Percentiles rank a stretch among this genome's conserved stretches.
Conservation (phyloP, 2,113 vertebrate genomes). For the Colaptes auratus region DNA sequence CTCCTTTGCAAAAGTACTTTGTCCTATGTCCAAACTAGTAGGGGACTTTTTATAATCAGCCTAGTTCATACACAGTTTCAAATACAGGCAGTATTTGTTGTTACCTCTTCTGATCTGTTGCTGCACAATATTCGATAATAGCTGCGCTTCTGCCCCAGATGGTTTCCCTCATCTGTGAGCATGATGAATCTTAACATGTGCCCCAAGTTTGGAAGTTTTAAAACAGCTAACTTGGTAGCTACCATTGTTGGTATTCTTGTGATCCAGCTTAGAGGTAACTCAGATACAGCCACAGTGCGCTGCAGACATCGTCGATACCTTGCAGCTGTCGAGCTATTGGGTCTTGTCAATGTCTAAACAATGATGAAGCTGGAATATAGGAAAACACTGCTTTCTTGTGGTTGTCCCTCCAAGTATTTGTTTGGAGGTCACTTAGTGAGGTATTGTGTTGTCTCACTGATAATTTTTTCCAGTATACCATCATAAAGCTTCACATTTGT, state of each 20-base stretch:
- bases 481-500: not conserved
- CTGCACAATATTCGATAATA: not conserved
- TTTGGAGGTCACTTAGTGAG: not conserved
- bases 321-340: not conserved
- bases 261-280: not conserved
- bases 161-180: not conserved
- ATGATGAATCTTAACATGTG: not conserved
- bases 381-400: not conserved
- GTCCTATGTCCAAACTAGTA: not conserved
- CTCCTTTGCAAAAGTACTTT: not conserved
- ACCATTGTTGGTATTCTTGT: not conserved
- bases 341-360: not conserved
- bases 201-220: not conserved
- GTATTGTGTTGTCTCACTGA: not conserved
- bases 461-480: not conserved
- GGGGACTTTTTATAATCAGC: not conserved
- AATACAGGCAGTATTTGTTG: accelerated
- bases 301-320: not conserved
- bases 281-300: not conserved
- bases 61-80: not conserved
- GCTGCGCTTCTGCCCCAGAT: not conserved
- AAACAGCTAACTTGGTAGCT: not conserved
- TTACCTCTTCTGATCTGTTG: not conserved
- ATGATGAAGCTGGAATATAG: not conserved
- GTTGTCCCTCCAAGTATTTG: not conserved